Evolutionary conservation across 2,888 invertebrate species (phyloP), one percentile per base, ranked within the genome.

Genomic region (Eupithecia subumbrata): DNA sequence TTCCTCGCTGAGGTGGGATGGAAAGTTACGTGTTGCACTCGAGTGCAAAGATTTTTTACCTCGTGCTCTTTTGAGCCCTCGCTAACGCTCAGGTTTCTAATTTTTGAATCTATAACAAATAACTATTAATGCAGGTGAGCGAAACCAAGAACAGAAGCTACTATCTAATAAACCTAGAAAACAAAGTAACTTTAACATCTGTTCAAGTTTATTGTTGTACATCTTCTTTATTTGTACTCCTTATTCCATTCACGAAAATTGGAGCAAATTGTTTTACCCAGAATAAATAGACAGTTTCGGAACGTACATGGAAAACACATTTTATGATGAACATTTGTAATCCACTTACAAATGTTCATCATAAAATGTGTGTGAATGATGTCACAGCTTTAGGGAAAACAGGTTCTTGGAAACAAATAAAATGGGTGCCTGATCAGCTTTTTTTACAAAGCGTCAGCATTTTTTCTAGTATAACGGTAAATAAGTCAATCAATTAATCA

Each of bases 381-480:
- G 60, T 60, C 60, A 56, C 56, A 56, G 60, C 14, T 60, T 60
- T 60, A 25, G 60, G 25, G 25, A 60, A 60, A 60, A 60, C 60
- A 25, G 60, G 60, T 12, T 22, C 22, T 25, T 14, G 22, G 60
- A 25, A 56, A 60, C 5, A 60, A 40, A 60, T 25, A 60, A 60
- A 12, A 60, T 12, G 14, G 25, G 25, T 56, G 56, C 22, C 22
- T 11, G 52, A 22, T 56, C 5, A 12, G 22, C 22, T 48, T 60
- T 14, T 40, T 25, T 14, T 14, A 60, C 12, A 60, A 60, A 56
- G 12, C 1, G 3, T 56, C 22, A 12, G 56, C 12, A 22, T 56
- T 11, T 56, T 56, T n/a, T 22, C 4, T 22, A 22, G 9, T 56
- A 56, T 48, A 0, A 56, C n/a, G 9, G 52, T 18, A 18, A 16